Evolutionary conservation across 1,140 invertebrate species (phyloP).

Genomic region (Cephus cinctus): DNA sequence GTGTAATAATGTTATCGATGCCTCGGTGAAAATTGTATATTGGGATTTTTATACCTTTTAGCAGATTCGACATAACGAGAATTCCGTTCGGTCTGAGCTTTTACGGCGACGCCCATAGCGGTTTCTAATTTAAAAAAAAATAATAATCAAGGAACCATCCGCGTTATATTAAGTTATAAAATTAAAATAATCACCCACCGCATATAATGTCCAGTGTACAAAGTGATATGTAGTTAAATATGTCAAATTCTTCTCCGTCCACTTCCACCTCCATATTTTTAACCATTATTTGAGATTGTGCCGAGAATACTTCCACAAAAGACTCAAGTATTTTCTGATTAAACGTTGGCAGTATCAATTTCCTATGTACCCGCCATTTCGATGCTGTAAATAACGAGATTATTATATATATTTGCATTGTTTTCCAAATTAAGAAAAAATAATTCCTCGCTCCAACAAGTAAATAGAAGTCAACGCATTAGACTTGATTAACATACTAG

Average conservation of each 20-base stretch:
- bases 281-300: slow-evolving; percentile 62
- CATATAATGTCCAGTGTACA: slow-evolving; percentile 77
- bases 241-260: slow-evolving; percentile 55
- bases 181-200: slow-evolving; percentile 52
- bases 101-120: slow-evolving; percentile 66
- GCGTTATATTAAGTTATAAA: neutral
- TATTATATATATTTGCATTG: slow-evolving; percentile 12
- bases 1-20: no score
- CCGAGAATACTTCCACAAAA: slow-evolving; percentile 71
- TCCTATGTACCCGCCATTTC: slow-evolving; percentile 69
- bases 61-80: slow-evolving; percentile 66
- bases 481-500: slow-evolving; percentile 1
- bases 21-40: slow-evolving; percentile 1
- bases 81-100: slow-evolving; percentile 61
- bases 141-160: slow-evolving; percentile 6
- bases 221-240: slow-evolving; percentile 65
- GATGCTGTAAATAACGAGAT: slow-evolving; percentile 50
- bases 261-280: slow-evolving; percentile 55
- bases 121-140: slow-evolving; percentile 56
- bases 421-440: slow-evolving; percentile 4
- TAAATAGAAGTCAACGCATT: slow-evolving; percentile 2
- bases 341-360: slow-evolving; percentile 74
- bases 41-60: slow-evolving; percentile 43
- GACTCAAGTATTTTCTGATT: slow-evolving; percentile 74
- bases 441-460: slow-evolving; percentile 3